A percentile compares a stretch with the other conserved stretches of the same genome.
Conservation (phyloP, 2,888 invertebrate species). For the Incurvaria masculella region DNA sequence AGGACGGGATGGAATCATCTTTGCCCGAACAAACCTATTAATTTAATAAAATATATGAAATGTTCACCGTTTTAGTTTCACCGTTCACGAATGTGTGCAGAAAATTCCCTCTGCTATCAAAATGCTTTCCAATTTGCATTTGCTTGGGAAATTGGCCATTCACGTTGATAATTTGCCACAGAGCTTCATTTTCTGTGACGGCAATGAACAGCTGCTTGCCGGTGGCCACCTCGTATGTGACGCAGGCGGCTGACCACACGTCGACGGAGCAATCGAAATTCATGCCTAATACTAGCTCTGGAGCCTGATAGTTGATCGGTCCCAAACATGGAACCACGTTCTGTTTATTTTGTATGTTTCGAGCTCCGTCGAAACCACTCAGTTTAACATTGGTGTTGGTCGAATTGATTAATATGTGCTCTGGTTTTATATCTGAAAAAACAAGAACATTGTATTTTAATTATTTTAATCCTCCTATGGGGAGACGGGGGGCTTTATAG, state of each 20-base stretch:
- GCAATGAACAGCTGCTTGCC: conserved; percentile 23
- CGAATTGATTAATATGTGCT: conserved; percentile 29
- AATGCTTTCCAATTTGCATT: not conserved
- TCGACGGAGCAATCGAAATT: conserved; percentile 26
- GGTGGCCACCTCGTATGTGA: conserved; percentile 34
- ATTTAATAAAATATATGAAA: no score
- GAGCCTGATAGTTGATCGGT: conserved; percentile 27
- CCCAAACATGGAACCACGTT: conserved; percentile 21
- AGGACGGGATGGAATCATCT: no score
- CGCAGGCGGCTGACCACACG: conserved; percentile 33
- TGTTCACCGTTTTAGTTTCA: no score
- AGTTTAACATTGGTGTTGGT: conserved; percentile 24
- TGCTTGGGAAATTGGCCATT: not conserved
- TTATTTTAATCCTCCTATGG: no score
- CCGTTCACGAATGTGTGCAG: not conserved
- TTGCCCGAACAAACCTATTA: no score
- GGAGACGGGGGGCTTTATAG: no score
- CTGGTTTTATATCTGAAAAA: conserved; percentile 35
- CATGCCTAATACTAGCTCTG: conserved; percentile 34
- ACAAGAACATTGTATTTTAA: not conserved
- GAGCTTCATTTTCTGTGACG: conserved; percentile 23
- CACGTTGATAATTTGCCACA: conserved; percentile 25
- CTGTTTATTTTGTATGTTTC: not conserved
- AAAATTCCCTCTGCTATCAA: not conserved
- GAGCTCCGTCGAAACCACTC: conserved; percentile 33